Evolutionary conservation across 2,888 invertebrate species (phyloP), one percentile per base, ranked within the genome.

Genomic region (Entomobrya multifasciata): DNA sequence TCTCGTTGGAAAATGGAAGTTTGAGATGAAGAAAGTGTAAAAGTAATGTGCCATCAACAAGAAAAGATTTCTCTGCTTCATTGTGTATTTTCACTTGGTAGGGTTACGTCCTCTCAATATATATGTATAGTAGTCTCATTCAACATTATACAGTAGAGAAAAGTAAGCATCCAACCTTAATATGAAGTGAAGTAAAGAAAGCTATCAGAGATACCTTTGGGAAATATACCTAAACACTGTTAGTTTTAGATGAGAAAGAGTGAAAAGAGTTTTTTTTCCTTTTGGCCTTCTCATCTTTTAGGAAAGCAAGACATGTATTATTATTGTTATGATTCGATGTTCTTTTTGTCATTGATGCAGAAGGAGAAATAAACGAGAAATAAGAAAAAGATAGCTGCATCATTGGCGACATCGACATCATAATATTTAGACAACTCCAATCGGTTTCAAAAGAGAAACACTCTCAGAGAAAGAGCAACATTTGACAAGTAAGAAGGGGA

Each of bases 171-270:
- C n/a, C n/a, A n/a, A n/a, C n/a, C n/a, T n/a, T 27, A 55, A 52
- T 52, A 74, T 52, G 15, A 74, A 74, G 27, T 6, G 20, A 41
- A 76, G 13, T 57, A 1, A 36, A 25, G 36, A 52, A 74, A 65
- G 65, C 76, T 62, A 83, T 74, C 76, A 70, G 49, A 25, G 77
- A 76, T 4, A 55, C 84, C 84, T 25, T 47, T 77, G 77, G 84
- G 84, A 76, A 84, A 84, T 84, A 84, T 77, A 67, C 65, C 22
- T 13, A 77, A 74, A 47, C 62, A 62, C 52, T 41, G 8, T 11
- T 76, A 13, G 47, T 10, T 83, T 70, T 65, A 25, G 20, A 44
- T 25, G 44, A 70, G 44, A 70, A 41, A 55, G 22, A 72, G 36
- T 47, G 52, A 55, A 47, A 47, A 4, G 36, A 36, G 30, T 27